These are phyloP conservation scores for Uropsilus gracilis DNA, from an alignment of 2,113 vertebrate genomes.

Conservation along the genomic window DNA sequence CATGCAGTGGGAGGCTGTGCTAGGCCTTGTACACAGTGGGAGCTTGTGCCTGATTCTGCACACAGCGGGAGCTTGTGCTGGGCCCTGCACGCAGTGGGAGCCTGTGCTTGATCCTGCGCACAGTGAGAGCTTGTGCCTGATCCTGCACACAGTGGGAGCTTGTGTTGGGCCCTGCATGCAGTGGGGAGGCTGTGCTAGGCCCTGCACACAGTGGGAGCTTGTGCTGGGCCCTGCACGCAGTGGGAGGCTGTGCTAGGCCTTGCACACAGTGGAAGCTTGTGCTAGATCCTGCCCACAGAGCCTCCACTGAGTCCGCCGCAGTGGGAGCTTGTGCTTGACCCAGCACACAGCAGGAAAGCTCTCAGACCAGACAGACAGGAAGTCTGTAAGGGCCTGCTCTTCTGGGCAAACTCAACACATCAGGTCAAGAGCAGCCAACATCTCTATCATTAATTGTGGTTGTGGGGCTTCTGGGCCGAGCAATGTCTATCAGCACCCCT, in stretches of 20 bases:
- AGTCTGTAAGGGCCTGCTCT: background rate
- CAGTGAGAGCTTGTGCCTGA: background rate
- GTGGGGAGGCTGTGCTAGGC: background rate
- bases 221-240: background rate
- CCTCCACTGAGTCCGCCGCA: too few species aligned
- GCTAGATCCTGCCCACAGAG: too few species aligned
- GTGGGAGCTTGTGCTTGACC: too few species aligned
- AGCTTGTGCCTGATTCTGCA: background rate
- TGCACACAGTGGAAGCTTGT: background rate
- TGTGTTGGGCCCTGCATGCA: background rate
- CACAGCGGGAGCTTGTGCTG: background rate
- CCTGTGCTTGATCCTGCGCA: background rate
- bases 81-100: background rate
- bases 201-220: background rate
- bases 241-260: background rate
- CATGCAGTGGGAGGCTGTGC: too few species aligned
- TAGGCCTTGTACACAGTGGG: background rate
- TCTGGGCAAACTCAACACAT: background rate
- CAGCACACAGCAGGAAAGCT: background rate
- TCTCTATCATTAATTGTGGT: background rate
- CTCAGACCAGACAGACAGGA: accelerated
- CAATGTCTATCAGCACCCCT: too few species aligned
- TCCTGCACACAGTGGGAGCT: background rate
- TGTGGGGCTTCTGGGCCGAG: background rate
- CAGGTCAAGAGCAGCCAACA: background rate